These are phyloP conservation scores for Diadema setosum DNA, from an alignment of 35 echinoderm and acorn worm genomes.

Conservation along the genomic window DNA sequence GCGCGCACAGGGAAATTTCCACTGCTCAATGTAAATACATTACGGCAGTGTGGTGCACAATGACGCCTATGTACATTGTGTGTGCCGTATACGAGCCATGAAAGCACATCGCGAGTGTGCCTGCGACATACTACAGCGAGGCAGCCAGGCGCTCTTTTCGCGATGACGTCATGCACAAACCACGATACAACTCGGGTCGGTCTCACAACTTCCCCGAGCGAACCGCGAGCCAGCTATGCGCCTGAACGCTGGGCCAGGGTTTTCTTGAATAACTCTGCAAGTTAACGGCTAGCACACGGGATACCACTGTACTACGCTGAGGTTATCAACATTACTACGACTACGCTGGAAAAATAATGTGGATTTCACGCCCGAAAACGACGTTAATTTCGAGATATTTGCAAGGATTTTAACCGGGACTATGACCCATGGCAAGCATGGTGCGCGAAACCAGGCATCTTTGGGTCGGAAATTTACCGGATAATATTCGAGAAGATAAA, in stretches of 20 bases:
- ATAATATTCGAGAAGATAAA: conserved; percentile 99
- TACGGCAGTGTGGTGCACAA: no score
- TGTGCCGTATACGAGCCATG: not conserved
- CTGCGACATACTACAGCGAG: not conserved
- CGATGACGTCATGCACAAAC: conserved; percentile 11
- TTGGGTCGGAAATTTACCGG: conserved; percentile 99
- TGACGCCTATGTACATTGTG: not conserved
- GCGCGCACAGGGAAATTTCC: not conserved
- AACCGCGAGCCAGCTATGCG: conserved; percentile 8
- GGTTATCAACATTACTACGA: conserved; percentile 22
- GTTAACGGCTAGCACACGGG: not conserved
- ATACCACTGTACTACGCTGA: conserved; percentile 12
- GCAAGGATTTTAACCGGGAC: conserved; percentile 69
- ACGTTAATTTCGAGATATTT: conserved; percentile 23
- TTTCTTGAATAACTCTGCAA: not conserved
- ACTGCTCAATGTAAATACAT: not conserved
- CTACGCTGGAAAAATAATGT: conserved; percentile 15
- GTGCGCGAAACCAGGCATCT: conserved; percentile 99
- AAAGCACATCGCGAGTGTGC: not conserved
- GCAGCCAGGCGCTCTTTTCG: not conserved
- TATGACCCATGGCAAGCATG: conserved; percentile 98
- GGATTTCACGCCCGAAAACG: conserved; percentile 7
- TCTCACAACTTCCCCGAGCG: conserved; percentile 4
- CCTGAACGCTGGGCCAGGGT: not conserved
- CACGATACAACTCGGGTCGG: not conserved